Evolutionary conservation across 2,888 invertebrate genomes (phyloP), one percentile per base, ranked within the genome.

Genomic region (Tillus elongatus): DNA sequence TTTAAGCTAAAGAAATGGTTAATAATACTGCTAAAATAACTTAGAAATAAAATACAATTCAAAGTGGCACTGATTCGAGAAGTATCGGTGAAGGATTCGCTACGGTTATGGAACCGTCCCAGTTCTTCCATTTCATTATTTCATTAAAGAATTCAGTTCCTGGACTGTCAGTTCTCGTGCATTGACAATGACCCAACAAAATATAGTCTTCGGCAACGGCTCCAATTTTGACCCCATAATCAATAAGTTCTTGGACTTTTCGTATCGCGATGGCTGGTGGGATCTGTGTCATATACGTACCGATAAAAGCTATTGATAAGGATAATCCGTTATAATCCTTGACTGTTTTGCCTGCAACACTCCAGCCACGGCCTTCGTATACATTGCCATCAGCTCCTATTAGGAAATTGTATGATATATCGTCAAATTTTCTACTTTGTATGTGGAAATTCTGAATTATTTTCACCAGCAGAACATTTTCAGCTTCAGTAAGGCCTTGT

Each of bases 71-170:
- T n/a, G n/a, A n/a, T n/a, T n/a, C n/a, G n/a, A n/a, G n/a, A n/a
- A n/a, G n/a, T n/a, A n/a, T n/a, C n/a, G n/a, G n/a, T n/a, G n/a
- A n/a, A n/a, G n/a, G n/a, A n/a, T n/a, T n/a, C n/a, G n/a, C n/a
- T n/a, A 24, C 24, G 24, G 14, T 29, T 15, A 43, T 30, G 8
- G 29, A 12, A 11, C 26, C 32, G 35, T 47, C 40, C 63, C 66
- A 75, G 47, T 71, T 66, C 0, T 68, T 58, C 75, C 75, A 75
- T 1, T 63, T 65, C 51, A 72, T 62, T 10, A 76, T 67, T 53
- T 74, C 70, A 26, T 65, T 63, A 43, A 57, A 73, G 1, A 75
- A 51, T 26, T 53, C 54, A 9, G 56, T 52, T 1, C 75, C 75
- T 2, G 75, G 75, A 51, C 73, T 75, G 41, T 68, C 67, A 1